A percentile compares a stretch with the other conserved stretches of the same genome.
These are phyloP conservation scores for Amphibalanus amphitrite DNA, from an alignment of 1,140 invertebrate species.

Conservation along the genomic window DNA sequence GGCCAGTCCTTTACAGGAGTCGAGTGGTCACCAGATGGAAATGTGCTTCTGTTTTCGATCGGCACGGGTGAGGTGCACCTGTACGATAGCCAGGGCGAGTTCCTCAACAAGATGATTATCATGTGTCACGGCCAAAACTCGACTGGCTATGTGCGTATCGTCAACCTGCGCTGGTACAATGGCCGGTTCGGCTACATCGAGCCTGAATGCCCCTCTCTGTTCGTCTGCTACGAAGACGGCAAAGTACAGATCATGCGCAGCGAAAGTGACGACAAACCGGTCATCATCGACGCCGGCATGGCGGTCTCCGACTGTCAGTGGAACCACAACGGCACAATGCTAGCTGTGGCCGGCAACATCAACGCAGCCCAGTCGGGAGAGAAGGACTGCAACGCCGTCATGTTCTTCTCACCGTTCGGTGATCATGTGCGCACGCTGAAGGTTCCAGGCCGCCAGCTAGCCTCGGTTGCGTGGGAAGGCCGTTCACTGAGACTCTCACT, in stretches of 20 bases:
- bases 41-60: slow-evolving; percentile 75
- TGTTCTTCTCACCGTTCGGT: slow-evolving; percentile 77
- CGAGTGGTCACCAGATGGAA: slow-evolving; percentile 91
- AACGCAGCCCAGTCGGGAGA: slow-evolving; percentile 33
- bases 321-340: slow-evolving; percentile 75
- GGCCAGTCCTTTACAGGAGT: slow-evolving; percentile 51
- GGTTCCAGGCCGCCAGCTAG: slow-evolving; percentile 68
- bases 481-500: slow-evolving; percentile 74
- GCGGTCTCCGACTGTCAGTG: slow-evolving; percentile 62
- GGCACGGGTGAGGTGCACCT: slow-evolving; percentile 79
- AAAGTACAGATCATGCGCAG: slow-evolving; percentile 70
- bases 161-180: slow-evolving; percentile 62
- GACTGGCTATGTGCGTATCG: not conserved
- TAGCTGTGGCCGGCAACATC: slow-evolving; percentile 67
- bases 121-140: not conserved
- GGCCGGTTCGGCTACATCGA: slow-evolving; percentile 49
- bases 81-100: slow-evolving; percentile 71
- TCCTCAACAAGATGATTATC: not conserved
- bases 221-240: slow-evolving; percentile 74
- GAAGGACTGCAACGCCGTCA: slow-evolving; percentile 65
- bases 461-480: slow-evolving; percentile 78
- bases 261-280: slow-evolving; percentile 53
- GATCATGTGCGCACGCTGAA: slow-evolving; percentile 67
- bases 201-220: slow-evolving; percentile 53
- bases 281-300: slow-evolving; percentile 46